Conservation (phyloP, 1,140 invertebrate genomes). For the Pinna nobilis region DNA sequence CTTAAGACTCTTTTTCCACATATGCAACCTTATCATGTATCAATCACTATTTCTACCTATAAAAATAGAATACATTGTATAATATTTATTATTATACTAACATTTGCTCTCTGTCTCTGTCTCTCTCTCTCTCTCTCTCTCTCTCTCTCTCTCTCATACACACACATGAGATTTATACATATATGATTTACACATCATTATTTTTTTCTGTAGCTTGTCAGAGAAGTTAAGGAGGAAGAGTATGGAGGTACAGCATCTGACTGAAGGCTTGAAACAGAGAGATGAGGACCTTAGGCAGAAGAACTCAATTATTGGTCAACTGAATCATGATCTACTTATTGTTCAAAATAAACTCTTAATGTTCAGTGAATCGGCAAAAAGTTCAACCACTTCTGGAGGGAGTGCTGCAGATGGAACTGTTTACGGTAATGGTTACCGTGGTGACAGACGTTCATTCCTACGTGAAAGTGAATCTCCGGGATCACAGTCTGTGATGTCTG, state of each 20-base stretch:
- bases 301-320: conserved; percentile 28
- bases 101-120: too few species aligned
- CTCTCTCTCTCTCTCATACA: too few species aligned
- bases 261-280: conserved; percentile 20
- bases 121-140: too few species aligned
- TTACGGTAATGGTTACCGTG: neutral
- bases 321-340: conserved; percentile 24
- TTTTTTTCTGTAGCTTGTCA: conserved; percentile 16
- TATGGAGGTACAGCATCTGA: conserved; percentile 25
- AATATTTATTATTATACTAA: too few species aligned
- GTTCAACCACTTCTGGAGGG: conserved; percentile 9
- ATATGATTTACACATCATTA: too few species aligned
- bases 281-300: conserved; percentile 15
- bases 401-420: conserved; percentile 37
- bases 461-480: conserved; percentile 1
- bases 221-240: conserved; percentile 20
- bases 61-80: too few species aligned
- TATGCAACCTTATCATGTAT: too few species aligned
- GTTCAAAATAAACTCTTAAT: conserved; percentile 23
- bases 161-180: too few species aligned
- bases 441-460: neutral
- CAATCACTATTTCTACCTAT: too few species aligned
- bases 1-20: too few species aligned
- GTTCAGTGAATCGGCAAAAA: conserved; percentile 7
- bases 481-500: conserved; percentile 5